Evolutionary conservation across 2,888 invertebrate species (phyloP).

Genomic region (Craniophora ligustri): DNA sequence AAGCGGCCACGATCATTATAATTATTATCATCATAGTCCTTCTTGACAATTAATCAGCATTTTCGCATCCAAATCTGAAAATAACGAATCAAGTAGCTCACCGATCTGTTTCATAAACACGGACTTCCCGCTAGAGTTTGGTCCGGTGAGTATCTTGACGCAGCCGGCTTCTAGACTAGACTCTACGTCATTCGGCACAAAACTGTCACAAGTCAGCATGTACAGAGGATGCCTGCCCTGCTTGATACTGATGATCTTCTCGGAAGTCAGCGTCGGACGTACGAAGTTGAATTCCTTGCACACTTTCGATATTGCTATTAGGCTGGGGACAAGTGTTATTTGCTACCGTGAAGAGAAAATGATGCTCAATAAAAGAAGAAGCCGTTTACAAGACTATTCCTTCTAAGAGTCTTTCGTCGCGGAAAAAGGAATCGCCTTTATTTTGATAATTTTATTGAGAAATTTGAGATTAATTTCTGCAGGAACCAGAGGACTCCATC

Average conservation of each 20-base stretch:
- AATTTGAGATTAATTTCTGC: no score
- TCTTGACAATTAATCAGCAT: no score
- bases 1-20: no score
- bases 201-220: constrained; percentile 90
- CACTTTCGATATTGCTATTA: constrained; percentile 90
- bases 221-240: constrained; percentile 94
- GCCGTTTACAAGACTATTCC: no score
- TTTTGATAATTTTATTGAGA: no score
- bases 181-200: constrained; percentile 92
- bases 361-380: no score
- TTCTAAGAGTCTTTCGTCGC: no score
- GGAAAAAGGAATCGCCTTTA: no score
- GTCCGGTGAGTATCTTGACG: constrained; percentile 95
- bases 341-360: no score
- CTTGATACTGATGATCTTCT: constrained; percentile 88
- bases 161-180: constrained; percentile 87
- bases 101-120: constrained; percentile 95
- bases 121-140: constrained; percentile 97
- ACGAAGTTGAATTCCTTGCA: constrained; percentile 91
- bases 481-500: no score
- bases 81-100: constrained; percentile 40
- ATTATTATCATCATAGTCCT: no score
- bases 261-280: constrained; percentile 89
- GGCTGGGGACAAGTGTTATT: no score
- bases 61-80: background rate